Evolutionary conservation across 2,797 vertebrate species (phyloP), one percentile per base, ranked within the genome.

Genomic region (Morelia viridis): DNA sequence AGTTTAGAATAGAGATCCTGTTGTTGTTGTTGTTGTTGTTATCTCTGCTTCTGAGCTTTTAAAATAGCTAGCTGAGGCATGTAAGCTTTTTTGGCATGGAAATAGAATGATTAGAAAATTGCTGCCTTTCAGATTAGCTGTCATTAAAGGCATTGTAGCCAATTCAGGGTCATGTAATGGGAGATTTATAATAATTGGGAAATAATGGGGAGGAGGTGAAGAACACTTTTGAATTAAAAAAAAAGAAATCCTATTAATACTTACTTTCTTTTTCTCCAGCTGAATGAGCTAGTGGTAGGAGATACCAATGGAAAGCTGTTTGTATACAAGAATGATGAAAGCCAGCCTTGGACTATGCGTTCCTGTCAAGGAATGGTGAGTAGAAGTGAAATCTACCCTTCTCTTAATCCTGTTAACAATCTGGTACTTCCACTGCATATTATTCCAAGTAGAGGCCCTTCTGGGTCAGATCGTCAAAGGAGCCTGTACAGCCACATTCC

Each of bases 221-320:
- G 24, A 26, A 46, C 5, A 46, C 10, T 62, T 28, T 13, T 61
- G n/a, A 1, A 61, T 46, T 24, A 0, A 24, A 62, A 28, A 3
- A 15, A 57, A 68, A 83, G 60, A 88, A 91, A 85, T 22, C 17
- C 71, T 61, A 11, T n/a, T 84, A 1, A 85, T 96, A 0, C 0
- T 0, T 96, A 0, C 0, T 0, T 0, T 89, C 94, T 28, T 94
- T 87, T 80, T 60, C 71, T 96, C 3, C 88, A 99, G 99, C 93
- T 99, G 94, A 99, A 99, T 26, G 99, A 99, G 94, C 97, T 99
- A 0, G 98, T 99, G 56, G 98, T 99, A 41, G 99, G 99, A 60
- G 99, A 99, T 97, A 99, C 98, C 61, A 98, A 96, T 1, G 99
- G 99, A 65, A 99, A 98, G 88, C 97, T 99, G 41, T 98, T 96